These are phyloP conservation scores for Drosophila repleta DNA, from an alignment of 1,140 invertebrate genomes.

Conservation along the genomic window DNA sequence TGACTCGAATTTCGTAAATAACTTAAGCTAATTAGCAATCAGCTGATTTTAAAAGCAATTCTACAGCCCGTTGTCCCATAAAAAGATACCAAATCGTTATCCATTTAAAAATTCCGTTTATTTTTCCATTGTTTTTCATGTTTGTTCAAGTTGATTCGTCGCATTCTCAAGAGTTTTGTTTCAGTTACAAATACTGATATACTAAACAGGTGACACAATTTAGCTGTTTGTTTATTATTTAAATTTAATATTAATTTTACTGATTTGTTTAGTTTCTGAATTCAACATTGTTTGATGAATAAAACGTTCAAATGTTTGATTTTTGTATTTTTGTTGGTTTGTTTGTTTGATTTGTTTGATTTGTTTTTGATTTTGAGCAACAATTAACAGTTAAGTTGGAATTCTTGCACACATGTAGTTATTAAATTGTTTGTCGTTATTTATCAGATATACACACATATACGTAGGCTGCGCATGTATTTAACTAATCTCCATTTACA, in stretches of 20 bases:
- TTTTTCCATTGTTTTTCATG: constrained; percentile 67
- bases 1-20: too few relatives aligned
- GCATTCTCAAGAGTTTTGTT: constrained; percentile 38
- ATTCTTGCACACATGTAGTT: constrained; percentile 59
- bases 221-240: constrained; percentile 56
- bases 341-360: constrained; percentile 35
- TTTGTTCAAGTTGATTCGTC: constrained; percentile 50
- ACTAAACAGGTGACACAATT: constrained; percentile 79
- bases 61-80: not conserved
- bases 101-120: constrained; percentile 78
- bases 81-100: constrained; percentile 31
- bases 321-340: constrained; percentile 8
- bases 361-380: constrained; percentile 71
- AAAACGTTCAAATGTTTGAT: constrained; percentile 75
- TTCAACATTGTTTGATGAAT: constrained; percentile 77
- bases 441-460: constrained; percentile 37
- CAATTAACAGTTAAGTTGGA: constrained; percentile 79
- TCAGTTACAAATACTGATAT: constrained; percentile 81
- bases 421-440: constrained; percentile 16
- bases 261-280: constrained; percentile 49
- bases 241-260: constrained; percentile 36
- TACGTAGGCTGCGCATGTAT: constrained; percentile 16
- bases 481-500: constrained; percentile 30
- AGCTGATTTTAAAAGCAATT: not conserved
- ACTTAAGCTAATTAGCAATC: not conserved